Evolutionary conservation across 2,888 invertebrate genomes (phyloP).

Genomic region (Philhelius pedissequus): DNA sequence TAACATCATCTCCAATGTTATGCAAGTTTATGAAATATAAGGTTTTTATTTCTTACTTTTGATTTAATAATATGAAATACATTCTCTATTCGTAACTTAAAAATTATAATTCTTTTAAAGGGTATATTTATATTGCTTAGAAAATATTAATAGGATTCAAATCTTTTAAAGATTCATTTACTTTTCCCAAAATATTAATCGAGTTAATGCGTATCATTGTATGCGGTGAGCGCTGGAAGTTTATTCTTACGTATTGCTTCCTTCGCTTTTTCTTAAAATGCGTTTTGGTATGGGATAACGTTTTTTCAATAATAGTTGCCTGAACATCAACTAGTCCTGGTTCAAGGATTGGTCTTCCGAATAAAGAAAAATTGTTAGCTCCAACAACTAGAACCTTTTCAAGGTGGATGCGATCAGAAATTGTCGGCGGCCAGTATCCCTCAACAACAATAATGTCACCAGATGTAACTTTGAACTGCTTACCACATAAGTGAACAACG

Average conservation of each 20-base stretch:
- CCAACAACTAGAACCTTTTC: constrained; percentile 92
- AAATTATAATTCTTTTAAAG: background rate
- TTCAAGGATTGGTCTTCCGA: constrained; percentile 89
- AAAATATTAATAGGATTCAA: background rate
- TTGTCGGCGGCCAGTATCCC: constrained; percentile 90
- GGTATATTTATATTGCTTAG: background rate
- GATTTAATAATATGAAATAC: no score
- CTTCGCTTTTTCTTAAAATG: constrained; percentile 87
- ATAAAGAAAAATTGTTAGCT: constrained; percentile 87
- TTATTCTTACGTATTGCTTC: constrained; percentile 88
- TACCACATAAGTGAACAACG: constrained; percentile 88
- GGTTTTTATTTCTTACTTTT: no score
- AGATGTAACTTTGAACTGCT: constrained; percentile 90
- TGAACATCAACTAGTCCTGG: constrained; percentile 86
- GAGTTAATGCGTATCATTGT: constrained; percentile 89
- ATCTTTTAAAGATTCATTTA: constrained; percentile 59
- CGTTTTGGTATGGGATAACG: constrained; percentile 88
- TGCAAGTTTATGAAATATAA: no score
- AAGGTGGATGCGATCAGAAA: constrained; percentile 88
- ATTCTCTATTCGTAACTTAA: background rate
- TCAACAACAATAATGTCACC: constrained; percentile 91
- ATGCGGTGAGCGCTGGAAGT: constrained; percentile 85
- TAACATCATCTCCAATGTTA: no score
- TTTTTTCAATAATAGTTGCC: constrained; percentile 91
- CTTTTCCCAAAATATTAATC: constrained; percentile 82